Conservation (phyloP, 2,888 invertebrate genomes). For the Pollenia labialis region DNA sequence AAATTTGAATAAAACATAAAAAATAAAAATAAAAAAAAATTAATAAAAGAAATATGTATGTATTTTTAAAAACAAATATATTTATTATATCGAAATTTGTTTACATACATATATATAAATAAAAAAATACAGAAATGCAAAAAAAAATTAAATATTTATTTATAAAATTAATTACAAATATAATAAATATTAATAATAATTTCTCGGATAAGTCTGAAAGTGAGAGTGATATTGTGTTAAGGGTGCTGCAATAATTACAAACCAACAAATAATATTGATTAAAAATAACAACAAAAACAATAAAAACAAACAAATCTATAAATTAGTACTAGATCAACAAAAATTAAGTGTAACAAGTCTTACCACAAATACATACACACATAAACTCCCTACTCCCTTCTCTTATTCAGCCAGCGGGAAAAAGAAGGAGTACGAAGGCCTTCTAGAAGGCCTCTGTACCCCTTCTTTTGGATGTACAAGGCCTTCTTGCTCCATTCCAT, state of each 20-base stretch:
- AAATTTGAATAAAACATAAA: slow-evolving; percentile 6
- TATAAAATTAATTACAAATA: slow-evolving; percentile 62
- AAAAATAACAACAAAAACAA: slow-evolving; percentile 66
- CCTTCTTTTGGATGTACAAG: too few relatives aligned
- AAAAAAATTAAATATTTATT: slow-evolving; percentile 15
- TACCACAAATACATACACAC: slow-evolving; percentile 40
- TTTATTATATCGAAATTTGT: slow-evolving; percentile 30
- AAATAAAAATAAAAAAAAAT: slow-evolving; percentile 24
- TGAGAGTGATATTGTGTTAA: slow-evolving; percentile 84
- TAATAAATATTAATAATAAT: slow-evolving; percentile 71
- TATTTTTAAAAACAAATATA: slow-evolving; percentile 55
- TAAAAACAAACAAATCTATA: slow-evolving; percentile 48
- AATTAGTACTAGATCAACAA: slow-evolving; percentile 15
- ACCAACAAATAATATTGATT: slow-evolving; percentile 52
- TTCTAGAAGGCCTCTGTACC: too few relatives aligned
- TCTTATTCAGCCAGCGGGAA: too few relatives aligned
- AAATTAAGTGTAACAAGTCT: slow-evolving; percentile 37
- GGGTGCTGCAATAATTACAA: slow-evolving; percentile 79
- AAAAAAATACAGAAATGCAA: slow-evolving; percentile 3
- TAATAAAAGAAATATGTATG: slow-evolving; percentile 28
- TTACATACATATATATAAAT: not conserved
- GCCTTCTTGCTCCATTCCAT: too few relatives aligned
- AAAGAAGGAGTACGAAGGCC: too few relatives aligned
- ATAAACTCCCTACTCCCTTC: not conserved
- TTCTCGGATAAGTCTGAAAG: slow-evolving; percentile 84